Conservation (phyloP, 2,113 vertebrate species). For the Alosa alosa region DNA sequence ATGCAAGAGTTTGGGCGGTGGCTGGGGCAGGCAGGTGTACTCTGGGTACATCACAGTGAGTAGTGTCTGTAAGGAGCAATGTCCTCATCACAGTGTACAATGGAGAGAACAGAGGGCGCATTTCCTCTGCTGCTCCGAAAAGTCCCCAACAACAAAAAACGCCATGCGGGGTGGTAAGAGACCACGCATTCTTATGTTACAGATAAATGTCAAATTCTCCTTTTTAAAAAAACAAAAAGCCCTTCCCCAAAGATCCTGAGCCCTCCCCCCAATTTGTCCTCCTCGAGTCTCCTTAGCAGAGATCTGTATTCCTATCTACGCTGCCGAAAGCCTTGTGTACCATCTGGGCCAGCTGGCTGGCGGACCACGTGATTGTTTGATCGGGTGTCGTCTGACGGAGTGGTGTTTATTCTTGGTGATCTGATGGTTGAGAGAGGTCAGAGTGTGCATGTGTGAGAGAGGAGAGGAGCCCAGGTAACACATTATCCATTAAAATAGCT, state of each 20-base stretch:
- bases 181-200: background rate
- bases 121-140: background rate
- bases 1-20: conserved; percentile 29
- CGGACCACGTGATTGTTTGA: conserved; percentile 87
- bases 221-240: conserved; percentile 13
- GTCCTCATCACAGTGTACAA: conserved; percentile 76
- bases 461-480: background rate
- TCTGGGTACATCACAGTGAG: conserved; percentile 84
- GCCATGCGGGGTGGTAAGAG: background rate
- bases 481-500: background rate
- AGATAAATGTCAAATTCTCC: conserved; percentile 14
- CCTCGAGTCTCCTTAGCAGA: conserved; percentile 50
- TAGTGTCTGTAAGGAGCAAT: conserved; percentile 68
- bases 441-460: background rate
- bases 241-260: background rate
- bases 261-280: background rate
- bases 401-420: conserved; percentile 79
- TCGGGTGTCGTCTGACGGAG: conserved; percentile 79
- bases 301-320: conserved; percentile 81
- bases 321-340: conserved; percentile 92
- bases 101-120: conserved; percentile 37
- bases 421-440: conserved; percentile 58
- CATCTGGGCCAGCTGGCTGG: conserved; percentile 88
- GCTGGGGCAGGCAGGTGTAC: conserved; percentile 64
- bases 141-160: background rate